Evolutionary conservation across 2,888 invertebrate genomes (phyloP), one percentile per base, ranked within the genome.

Genomic region (Mythimna ferrago): DNA sequence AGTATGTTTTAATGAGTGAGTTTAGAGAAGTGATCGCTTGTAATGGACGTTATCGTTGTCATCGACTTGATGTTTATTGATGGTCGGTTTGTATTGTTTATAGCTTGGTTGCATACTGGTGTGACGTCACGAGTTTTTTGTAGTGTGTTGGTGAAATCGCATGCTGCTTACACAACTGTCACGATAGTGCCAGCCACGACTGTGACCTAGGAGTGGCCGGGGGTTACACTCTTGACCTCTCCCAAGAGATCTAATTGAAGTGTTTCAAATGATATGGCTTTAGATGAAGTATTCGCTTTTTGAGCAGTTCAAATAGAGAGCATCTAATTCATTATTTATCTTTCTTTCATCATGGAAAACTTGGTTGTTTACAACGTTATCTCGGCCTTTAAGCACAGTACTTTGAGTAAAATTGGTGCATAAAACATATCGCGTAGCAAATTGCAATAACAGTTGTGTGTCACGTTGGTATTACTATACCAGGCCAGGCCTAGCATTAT

Each of bases 1-100:
- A 94, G 94, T 91, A 78, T 88, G 87, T 69, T 82, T 87, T 92
- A 92, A 93, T 93, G 91, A 91, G 89, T 89, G 85, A 85, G 87
- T 90, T 92, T 91, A 88, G 88, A 87, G 86, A 89, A 89, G 85
- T 87, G 88, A 91, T 90, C 87, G 86, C 86, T 89, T 85, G 87
- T 91, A 90, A 90, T 91, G 85, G 87, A 87, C 89, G 86, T 86
- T 89, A 89, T 90, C 88, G 83, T 86, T 86, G 86, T 86, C 86
- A 86, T 87, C 88, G 78, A 76, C 63, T 82, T 83, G 82, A 83
- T 82, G 85, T 83, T 86, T 87, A 89, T 88, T 87, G 86, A 88
- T 85, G 83, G 77, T 84, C 68, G 72, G 80, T 67, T 82, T 61
- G 71, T 67, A 66, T 81, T 81, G 65, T 81, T 81, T 77, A 71